Percentiles rank a stretch among this genome's conserved stretches.
These are phyloP conservation scores for Drosophila arawakana DNA, from an alignment of 1,140 invertebrate species.

Conservation along the genomic window DNA sequence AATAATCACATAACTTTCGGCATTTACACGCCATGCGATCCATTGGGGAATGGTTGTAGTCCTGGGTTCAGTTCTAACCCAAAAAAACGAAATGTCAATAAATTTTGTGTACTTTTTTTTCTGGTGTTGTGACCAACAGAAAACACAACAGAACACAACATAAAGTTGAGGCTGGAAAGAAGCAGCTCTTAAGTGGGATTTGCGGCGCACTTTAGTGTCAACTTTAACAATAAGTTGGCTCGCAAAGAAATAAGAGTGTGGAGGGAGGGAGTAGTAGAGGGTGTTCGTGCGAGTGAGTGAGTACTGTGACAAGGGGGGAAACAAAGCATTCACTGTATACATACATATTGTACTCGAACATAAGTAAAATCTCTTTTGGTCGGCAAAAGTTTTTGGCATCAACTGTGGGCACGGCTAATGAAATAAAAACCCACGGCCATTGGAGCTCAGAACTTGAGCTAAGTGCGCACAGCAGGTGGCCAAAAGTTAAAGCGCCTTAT, in stretches of 20 bases:
- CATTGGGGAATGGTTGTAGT: slow-evolving; percentile 44
- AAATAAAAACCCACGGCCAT: slow-evolving; percentile 54
- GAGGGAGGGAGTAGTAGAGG: not conserved
- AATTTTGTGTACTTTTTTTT: slow-evolving; percentile 39
- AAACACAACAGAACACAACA: slow-evolving; percentile 18
- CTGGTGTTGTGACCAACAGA: not conserved
- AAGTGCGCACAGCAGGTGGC: slow-evolving; percentile 70
- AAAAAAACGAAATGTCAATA: slow-evolving; percentile 72
- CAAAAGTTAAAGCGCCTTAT: slow-evolving; percentile 49
- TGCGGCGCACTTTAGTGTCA: slow-evolving; percentile 78
- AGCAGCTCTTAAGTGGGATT: slow-evolving; percentile 79
- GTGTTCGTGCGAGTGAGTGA: slow-evolving; percentile 2
- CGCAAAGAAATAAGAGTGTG: slow-evolving; percentile 26
- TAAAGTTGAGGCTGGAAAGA: slow-evolving; percentile 49
- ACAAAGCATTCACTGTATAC: slow-evolving; percentile 24
- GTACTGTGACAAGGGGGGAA: not conserved
- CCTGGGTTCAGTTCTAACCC: not conserved
- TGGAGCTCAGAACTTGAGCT: slow-evolving; percentile 62
- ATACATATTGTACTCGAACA: slow-evolving; percentile 1
- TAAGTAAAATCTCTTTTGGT: slow-evolving; percentile 34
- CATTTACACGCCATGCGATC: slow-evolving; percentile 74
- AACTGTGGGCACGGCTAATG: slow-evolving; percentile 67
- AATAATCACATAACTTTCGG: slow-evolving; percentile 83
- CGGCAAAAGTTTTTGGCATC: slow-evolving; percentile 56
- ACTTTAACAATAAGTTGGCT: slow-evolving; percentile 79